Evolutionary conservation across 2,797 vertebrate genomes (phyloP), one percentile per base, ranked within the genome.

Genomic region (Melanotaenia nigrans): DNA sequence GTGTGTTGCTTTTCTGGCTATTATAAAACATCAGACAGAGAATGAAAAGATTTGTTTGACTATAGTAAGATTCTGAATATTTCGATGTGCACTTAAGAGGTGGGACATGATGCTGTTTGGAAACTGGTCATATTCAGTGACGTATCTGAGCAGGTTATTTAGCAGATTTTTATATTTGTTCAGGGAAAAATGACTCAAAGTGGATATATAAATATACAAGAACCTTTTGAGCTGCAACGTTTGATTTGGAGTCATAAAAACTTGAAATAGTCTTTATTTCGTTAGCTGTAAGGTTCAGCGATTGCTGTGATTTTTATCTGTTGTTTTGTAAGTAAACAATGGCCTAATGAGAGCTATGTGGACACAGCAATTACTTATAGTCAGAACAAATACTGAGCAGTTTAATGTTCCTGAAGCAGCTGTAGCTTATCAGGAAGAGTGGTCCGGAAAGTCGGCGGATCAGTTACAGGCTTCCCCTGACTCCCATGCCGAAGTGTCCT

Each of bases 351-450:
- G 74, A 67, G 75, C 64, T 22, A 61, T 67, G 36, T 71, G 77
- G 86, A 88, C 59, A 75, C 63, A 70, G 75, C 85, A 86, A 89
- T 90, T 89, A 91, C 68, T 75, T 67, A 60, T 0, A 61, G 61
- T 86, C 81, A 28, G 80, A 76, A 67, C 57, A 66, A 72, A 82
- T 4, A 65, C 73, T 33, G 56, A 77, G 75, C 18, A 42, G 61
- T 28, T 80, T 28, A 71, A 84, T 69, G 30, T 75, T 84, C 64
- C 57, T 1, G 1, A 22, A 42, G 32, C 32, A 7, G 32, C 32
- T 33, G 32, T 7, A 33, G 32, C 32, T 33, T 8, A 33, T 7
- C 6, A 33, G 7, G 32, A 33, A 33, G 32, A 33, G 7, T 8
- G 7, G 32, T 33, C 7, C 7, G 32, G 32, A 33, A 33, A 33